Base-by-base conservation (phyloP, 2,797 vertebrate genomes). In the Apodemus agrarius region DNA sequence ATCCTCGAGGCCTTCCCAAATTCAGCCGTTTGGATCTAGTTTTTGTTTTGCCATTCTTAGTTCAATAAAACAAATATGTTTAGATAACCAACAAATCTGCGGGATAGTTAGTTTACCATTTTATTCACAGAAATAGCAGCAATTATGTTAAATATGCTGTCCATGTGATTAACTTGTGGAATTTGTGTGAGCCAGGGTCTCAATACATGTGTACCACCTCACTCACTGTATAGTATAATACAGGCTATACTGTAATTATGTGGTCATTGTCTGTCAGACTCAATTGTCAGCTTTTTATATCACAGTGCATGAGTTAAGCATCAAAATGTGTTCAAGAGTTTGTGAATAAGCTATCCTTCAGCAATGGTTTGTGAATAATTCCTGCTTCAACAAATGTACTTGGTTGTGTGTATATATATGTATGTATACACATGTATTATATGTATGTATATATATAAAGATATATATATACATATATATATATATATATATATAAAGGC, bases 61-160 rank as follows among this genome's bases (percentile, higher is more conserved):
- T 84, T 91, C n/a, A 93, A 69, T 93, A 88, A 94, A 93, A 76
- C 14, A 90, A 74, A 92, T 22, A 13, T 63, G 89, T 74, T 83
- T 89, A 46, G 24, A 46, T 96, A 65, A 67, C 90, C 31, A 69
- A 24, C 80, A 92, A 40, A 54, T 59, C 17, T 59, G 29, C 49
- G 61, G 34, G 57, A 49, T n/a, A n/a, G n/a, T n/a, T 3, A 34
- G 31, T 74, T 80, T 95, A 83, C 2, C 57, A 11, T 29, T n/a
- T 54, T 26, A 54, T 29, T 92, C 34, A 52, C 10, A 65, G 75
- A 82, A 93, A 79, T 21, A 54, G 22, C 37, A 97, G 80, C 67
- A 22, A 24, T 83, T 69, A 21, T 46, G 17, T 75, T 83, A 85
- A 78, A 34, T 34, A 54, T 19, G 12, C 31, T 40, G 46, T 16